Base-by-base conservation (phyloP, 1,140 invertebrate species). In the Helicoverpa zea region DNA sequence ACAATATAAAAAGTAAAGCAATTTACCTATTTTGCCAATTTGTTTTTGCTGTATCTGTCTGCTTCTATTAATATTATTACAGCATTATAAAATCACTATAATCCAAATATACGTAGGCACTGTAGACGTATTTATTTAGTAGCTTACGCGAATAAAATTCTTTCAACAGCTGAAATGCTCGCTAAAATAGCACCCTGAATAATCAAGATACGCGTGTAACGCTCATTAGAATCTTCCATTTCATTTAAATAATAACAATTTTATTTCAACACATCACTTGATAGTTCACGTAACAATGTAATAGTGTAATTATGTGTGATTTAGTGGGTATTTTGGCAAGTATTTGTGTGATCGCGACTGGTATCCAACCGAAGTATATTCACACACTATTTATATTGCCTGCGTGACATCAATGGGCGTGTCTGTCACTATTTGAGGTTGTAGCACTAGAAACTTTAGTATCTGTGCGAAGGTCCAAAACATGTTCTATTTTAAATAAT, bases 321-420 rank as follows among this genome's bases (percentile, higher is more conserved):
- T 68, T 56, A 58, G 52, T 56, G 64, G 64, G 30, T 47, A 70
- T 79, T 58, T 79, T 79, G 76, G 76, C 76, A 79, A 58, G 64
- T 68, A 70, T 47, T 51, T 29, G 14, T 70, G 63, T 35, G 29
- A 58, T 79, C 58, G 11, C 51, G 63, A 52, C 29, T 52, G 61
- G 16, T 54, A 66, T 66, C 49, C 49, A 66, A 23, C 47, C 43
- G 29, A 56, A 56, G 13, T 30, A 54, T 59, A 52, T 30, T 79
- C 64, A 13, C 51, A 68, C n/a, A 14, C 13, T 56, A 79, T 79
- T 68, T 79, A 79, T 70, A 47, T 10, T 59, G 64, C 35, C 63
- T 2, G 13, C 16, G 51, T 79, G 76, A 68, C 63, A 68, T 68
- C 63, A 30, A 64, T 77, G 75, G 73, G 73, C 35, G 61, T 54